phyloP scores from a whole-genome alignment of 2,888 invertebrate species.

The Saturnia japonica region DNA sequence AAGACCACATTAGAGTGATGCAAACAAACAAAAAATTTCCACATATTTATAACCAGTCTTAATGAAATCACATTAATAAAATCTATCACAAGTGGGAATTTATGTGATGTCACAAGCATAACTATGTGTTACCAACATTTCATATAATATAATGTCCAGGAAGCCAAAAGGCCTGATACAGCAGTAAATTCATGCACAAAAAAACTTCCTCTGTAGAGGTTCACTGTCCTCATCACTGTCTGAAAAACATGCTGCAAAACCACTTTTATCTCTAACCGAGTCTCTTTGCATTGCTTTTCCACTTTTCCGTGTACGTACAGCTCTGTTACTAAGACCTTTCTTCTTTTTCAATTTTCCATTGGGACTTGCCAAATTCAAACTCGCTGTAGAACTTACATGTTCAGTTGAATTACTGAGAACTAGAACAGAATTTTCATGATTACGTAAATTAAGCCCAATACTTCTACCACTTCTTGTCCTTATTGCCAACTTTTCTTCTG shows the following conservation, averaged over 20 bases:
- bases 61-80: constrained; percentile 2
- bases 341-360: constrained; percentile 36
- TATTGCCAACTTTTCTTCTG: constrained; percentile 48
- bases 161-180: constrained; percentile 1
- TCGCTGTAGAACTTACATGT: constrained; percentile 56
- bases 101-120: neutral
- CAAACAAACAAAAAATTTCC: neutral
- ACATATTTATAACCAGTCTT: constrained; percentile 10
- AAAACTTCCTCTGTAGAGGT: constrained; percentile 62
- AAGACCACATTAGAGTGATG: neutral
- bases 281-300: constrained; percentile 46
- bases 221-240: constrained; percentile 73
- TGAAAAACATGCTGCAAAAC: constrained; percentile 70
- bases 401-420: constrained; percentile 61
- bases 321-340: constrained; percentile 38
- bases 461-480: constrained; percentile 65
- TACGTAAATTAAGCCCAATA: constrained; percentile 46
- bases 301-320: constrained; percentile 38
- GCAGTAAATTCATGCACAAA: constrained; percentile 46
- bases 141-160: neutral
- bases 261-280: constrained; percentile 65
- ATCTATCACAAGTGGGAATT: constrained; percentile 9
- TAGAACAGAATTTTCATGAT: constrained; percentile 58
- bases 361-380: constrained; percentile 58
- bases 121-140: constrained; percentile 4